Conservation (phyloP, 2,797 vertebrate species). For the Enteromius radiatus region DNA sequence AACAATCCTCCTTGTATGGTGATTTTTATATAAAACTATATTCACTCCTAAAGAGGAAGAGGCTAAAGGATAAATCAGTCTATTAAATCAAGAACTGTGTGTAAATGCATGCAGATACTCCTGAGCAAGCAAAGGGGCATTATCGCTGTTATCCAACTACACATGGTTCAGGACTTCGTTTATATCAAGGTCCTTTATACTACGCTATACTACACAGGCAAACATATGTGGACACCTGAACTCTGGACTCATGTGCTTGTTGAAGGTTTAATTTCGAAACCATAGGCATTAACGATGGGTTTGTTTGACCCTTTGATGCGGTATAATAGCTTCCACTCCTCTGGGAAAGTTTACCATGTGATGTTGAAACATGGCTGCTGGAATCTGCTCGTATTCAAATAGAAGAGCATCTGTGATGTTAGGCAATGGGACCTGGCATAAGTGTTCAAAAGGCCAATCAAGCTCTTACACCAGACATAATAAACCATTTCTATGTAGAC, state of each 20-base stretch:
- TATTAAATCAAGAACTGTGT: slow-evolving; percentile 15
- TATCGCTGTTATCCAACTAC: neutral
- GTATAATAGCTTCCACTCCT: neutral
- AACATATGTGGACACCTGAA: slow-evolving; percentile 4
- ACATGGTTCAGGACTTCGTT: neutral
- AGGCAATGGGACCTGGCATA: neutral
- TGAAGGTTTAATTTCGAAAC: slow-evolving; percentile 7
- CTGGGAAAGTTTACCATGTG: slow-evolving; percentile 3
- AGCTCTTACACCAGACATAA: neutral
- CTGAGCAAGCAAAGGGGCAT: neutral
- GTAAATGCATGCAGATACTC: neutral
- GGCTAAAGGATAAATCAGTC: neutral
- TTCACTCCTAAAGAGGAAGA: too few relatives aligned
- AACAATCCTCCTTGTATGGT: too few relatives aligned
- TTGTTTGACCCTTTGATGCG: neutral
- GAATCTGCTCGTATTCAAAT: neutral
- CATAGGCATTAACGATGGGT: neutral
- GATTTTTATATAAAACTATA: too few relatives aligned
- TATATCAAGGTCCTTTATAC: neutral
- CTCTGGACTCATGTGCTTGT: neutral
- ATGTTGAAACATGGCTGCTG: neutral
- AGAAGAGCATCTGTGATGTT: neutral
- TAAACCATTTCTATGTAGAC: neutral
- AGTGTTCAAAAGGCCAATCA: neutral
- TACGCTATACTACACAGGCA: neutral